Evolutionary conservation across 2,888 invertebrate genomes (phyloP), one percentile per base, ranked within the genome.

Genomic region (Hofmannophila pseudospretella): DNA sequence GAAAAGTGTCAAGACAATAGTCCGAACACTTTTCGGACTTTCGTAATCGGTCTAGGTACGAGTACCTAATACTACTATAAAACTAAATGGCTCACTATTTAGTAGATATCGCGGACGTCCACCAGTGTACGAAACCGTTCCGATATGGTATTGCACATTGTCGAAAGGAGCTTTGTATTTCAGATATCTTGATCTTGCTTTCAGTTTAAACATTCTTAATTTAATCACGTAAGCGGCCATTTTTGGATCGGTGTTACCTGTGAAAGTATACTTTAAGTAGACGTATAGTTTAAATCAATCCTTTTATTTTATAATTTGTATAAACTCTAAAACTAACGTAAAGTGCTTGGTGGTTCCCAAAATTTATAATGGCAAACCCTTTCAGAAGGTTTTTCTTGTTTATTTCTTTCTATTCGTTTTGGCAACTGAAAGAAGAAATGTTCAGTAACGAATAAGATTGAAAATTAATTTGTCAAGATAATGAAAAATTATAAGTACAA

Each of bases 271-370:
- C n/a, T 19, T 19, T 19, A 19, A 4, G 3, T 5, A 22, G 8
- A 7, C 22, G 5, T 22, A 7, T 7, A 8, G 2, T 19, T 19
- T 19, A 3, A 5, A 19, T 4, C 5, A 22, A 22, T 8, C 2
- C 7, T 7, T 22, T 22, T 22, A 7, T 22, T 22, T 7, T 22
- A 22, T 7, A 22, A 22, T 22, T 22, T 7, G 22, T 8, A 8
- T 22, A 22, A 22, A 22, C 4, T 9, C 10, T 11, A 48, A 41
- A 34, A 63, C 78, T 67, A 49, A 82, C 84, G 75, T 36, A 82
- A 58, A 2, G 74, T 61, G 49, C 65, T 71, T 0, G 84, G 84
- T 7, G 84, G 69, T 49, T 79, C 78, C 84, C 84, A 84, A 58
- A 84, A 84, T 47, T 80, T 80, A 43, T 80, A 82, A 41, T 48